Percentiles rank a stretch among this genome's conserved stretches.
phyloP scores from a whole-genome alignment of 2,888 invertebrate genomes.

The Mesorhabditis belari region DNA sequence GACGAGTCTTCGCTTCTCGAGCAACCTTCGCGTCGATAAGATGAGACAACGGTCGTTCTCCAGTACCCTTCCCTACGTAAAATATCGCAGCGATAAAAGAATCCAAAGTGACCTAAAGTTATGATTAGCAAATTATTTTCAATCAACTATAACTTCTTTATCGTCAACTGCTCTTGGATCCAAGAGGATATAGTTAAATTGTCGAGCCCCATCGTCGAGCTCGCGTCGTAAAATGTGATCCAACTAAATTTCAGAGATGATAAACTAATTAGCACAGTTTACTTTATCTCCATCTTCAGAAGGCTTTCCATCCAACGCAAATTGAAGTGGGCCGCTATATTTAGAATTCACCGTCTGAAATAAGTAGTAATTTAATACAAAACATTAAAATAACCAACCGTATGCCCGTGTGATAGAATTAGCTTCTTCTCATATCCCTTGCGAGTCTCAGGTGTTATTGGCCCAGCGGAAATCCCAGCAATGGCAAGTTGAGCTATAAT shows the following conservation, averaged over 20 bases:
- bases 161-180: conserved; percentile 27
- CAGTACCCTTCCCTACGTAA: conserved; percentile 85
- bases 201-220: background rate
- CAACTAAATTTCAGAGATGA: background rate
- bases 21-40: conserved; percentile 74
- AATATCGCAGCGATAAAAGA: conserved; percentile 80
- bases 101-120: conserved; percentile 61
- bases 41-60: conserved; percentile 79
- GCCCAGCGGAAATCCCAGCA: background rate
- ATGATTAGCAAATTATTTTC: background rate
- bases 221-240: background rate
- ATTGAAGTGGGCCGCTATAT: background rate
- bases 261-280: background rate
- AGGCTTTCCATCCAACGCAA: background rate
- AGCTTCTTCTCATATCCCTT: background rate
- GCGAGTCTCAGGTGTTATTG: background rate
- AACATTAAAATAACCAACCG: too few species aligned
- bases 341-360: background rate
- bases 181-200: conserved; percentile 43
- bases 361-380: background rate
- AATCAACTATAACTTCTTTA: conserved; percentile 7
- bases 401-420: background rate
- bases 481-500: background rate
- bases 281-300: background rate
- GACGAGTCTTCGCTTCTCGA: conserved; percentile 6